Base-by-base conservation (phyloP, 2,888 invertebrate genomes). In the Schizaphis graminum region DNA sequence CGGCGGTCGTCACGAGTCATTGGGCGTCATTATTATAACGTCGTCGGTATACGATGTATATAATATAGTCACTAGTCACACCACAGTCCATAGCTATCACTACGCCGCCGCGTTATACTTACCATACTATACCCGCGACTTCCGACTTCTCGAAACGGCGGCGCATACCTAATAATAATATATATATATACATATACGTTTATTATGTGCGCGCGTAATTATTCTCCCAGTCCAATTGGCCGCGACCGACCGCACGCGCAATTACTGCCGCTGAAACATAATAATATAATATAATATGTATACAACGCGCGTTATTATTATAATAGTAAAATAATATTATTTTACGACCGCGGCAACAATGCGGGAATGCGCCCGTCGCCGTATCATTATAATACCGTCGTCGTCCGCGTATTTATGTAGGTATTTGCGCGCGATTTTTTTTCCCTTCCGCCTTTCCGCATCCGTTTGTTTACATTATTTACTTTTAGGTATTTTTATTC, bases 1-100 rank as follows among this genome's bases (percentile, higher is more conserved):
- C 26, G 35, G 35, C 41, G 87, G 92, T 92, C 87, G 92, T 92
- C 87, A 92, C 92, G 92, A 92, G 41, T 88, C 92, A 88, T 92
- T 92, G 91, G 57, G 89, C 44, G 21, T 35, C 77, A 77, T 77
- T 77, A 77, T 77, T 21, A 77, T 77, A 77, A 21, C 77, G 77
- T 77, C 8, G 21, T 35, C 8, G 77, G 67, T 67, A 16, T 35
- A 67, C 67, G 67, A 28, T 67, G n/a, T 67, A n/a, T 35, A 77
- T 53, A 3, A 44, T 44, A 77, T 53, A 3, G 3, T 44, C 2
- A 41, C 41, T 1, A 53, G 49, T 49, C n/a, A 67, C 13, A n/a
- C 77, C n/a, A 77, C 7, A 77, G 61, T 13, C 77, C 35, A 35
- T 24, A 77, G n/a, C 67, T n/a, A n/a, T 35, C 35, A 35, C 67